Conservation (phyloP, 2,888 invertebrate genomes). For the Dyspetes luteomarginatus region DNA sequence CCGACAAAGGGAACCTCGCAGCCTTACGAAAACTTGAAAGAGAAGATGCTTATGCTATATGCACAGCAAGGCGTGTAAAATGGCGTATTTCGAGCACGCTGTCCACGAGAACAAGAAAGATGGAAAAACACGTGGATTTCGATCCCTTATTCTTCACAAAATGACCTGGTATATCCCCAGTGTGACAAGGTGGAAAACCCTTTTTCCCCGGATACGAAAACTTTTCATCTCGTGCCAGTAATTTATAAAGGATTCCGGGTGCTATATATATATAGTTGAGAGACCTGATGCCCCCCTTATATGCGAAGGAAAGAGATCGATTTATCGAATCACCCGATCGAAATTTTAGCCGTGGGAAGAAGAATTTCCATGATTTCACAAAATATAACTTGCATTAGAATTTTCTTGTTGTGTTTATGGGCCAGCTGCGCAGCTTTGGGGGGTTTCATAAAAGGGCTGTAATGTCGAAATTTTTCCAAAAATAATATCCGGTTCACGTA, state of each 20-base stretch:
- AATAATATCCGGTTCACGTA: constrained; percentile 61
- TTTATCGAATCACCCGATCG: constrained; percentile 59
- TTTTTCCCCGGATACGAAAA: constrained; percentile 30
- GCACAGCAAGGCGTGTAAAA: constrained; percentile 37
- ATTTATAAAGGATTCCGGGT: constrained; percentile 38
- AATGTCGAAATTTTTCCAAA: constrained; percentile 33
- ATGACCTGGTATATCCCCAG: too few relatives aligned
- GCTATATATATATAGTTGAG: background rate
- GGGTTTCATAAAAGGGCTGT: constrained; percentile 31
- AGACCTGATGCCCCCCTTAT: background rate
- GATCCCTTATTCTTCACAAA: constrained; percentile 20
- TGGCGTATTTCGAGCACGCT: constrained; percentile 55
- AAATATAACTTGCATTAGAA: constrained; percentile 32
- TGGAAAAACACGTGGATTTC: constrained; percentile 17
- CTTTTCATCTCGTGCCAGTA: constrained; percentile 15
- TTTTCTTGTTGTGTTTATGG: background rate
- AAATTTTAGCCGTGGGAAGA: constrained; percentile 55
- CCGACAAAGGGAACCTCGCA: constrained; percentile 48
- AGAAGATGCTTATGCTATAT: constrained; percentile 37
- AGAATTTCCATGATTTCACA: constrained; percentile 53
- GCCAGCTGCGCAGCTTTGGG: constrained; percentile 44
- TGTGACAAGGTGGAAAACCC: constrained; percentile 54
- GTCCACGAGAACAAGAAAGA: background rate
- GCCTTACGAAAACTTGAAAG: constrained; percentile 13
- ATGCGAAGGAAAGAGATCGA: constrained; percentile 29